A percentile compares a stretch with the other conserved stretches of the same genome.
Conservation (phyloP, 2,888 invertebrate genomes). For the Crepidodera aurea region DNA sequence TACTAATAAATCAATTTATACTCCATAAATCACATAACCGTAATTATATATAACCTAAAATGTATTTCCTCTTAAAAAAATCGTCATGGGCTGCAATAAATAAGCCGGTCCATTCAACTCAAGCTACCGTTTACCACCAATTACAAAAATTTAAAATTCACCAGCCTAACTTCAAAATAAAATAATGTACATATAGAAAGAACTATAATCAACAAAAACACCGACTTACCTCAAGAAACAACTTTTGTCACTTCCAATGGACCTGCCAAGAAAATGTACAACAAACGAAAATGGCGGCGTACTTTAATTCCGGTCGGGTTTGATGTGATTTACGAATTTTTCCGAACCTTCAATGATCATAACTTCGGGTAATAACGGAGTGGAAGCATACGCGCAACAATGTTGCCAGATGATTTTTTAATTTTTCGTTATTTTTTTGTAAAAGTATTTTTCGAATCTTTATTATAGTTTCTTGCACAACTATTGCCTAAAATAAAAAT, state of each 20-base stretch:
- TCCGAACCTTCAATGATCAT: too few species aligned
- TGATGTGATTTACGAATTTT: neutral
- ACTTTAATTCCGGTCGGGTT: neutral
- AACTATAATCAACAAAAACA: neutral
- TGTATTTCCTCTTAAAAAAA: neutral
- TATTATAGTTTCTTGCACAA: too few species aligned
- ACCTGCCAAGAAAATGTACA: constrained; percentile 20
- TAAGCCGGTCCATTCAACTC: neutral
- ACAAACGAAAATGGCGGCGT: constrained; percentile 16
- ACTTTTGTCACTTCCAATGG: constrained; percentile 28
- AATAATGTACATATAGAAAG: neutral
- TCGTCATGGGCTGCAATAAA: neutral
- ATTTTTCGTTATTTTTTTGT: too few species aligned
- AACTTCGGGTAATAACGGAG: too few species aligned
- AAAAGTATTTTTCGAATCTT: too few species aligned
- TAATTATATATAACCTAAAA: neutral
- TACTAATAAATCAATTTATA: neutral
- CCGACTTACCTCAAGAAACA: constrained; percentile 17
- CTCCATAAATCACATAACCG: neutral
- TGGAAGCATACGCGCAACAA: too few species aligned
- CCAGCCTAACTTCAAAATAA: neutral
- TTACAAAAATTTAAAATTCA: too few species aligned
- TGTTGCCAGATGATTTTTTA: too few species aligned
- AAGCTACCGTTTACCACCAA: too few species aligned
- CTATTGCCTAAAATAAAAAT: too few species aligned